Percentiles rank a stretch among this genome's conserved stretches.
Evolutionary conservation across 2,888 invertebrate species (phyloP).

Genomic region (Spatulosminthurus flaviceps): DNA sequence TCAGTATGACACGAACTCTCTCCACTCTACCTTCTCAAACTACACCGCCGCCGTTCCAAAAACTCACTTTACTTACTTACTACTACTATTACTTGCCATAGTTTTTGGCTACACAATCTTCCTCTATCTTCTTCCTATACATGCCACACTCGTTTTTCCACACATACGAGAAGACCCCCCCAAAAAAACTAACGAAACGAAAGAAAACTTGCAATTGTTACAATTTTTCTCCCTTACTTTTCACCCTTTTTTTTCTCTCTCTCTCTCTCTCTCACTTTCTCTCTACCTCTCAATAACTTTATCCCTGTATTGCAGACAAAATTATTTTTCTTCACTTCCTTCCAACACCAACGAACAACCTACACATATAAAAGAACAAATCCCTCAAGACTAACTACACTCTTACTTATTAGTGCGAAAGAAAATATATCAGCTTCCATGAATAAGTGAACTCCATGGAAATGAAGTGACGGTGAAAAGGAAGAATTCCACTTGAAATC

Average conservation of each 20-base stretch:
- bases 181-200: not conserved
- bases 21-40: conserved; percentile 43
- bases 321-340: not conserved
- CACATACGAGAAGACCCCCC: not conserved
- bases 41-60: conserved; percentile 19
- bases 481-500: not conserved
- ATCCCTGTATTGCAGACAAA: too few species aligned
- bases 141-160: not conserved
- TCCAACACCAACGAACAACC: too few species aligned
- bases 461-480: too few species aligned
- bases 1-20: conserved; percentile 51
- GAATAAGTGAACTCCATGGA: too few species aligned
- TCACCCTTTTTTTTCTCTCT: too few species aligned
- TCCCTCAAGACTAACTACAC: too few species aligned
- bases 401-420: too few species aligned
- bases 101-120: conserved; percentile 1
- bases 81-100: conserved; percentile 16
- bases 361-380: not conserved
- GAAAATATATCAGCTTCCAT: too few species aligned
- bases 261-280: not conserved
- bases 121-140: not conserved
- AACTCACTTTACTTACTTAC: conserved; percentile 6
- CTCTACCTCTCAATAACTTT: not conserved
- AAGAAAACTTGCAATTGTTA: not conserved
- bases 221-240: too few species aligned